Evolutionary conservation across 1,140 invertebrate species (phyloP), one percentile per base, ranked within the genome.

Genomic region (Aphelenchoides fujianensis): DNA sequence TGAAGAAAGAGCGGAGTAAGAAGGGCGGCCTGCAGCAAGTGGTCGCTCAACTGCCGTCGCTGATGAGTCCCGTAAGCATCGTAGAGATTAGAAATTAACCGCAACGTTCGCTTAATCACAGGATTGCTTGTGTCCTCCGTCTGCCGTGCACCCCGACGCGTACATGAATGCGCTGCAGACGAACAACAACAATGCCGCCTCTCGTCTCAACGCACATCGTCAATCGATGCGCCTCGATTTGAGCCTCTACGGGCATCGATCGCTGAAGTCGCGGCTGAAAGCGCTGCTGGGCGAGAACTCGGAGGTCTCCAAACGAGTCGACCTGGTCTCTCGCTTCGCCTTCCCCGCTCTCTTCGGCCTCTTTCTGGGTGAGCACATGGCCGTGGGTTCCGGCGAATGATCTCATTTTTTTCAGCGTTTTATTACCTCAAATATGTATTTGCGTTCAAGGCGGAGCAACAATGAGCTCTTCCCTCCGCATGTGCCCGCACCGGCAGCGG

Each of bases 51-150:
- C 48, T 66, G 2, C 59, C 71, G 53, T 53, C 32, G n/a, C 12
- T 72, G 31, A 34, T 34, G 41, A 28, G 27, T 7, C 71, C 27
- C 1, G n/a, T 53, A 28, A 30, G 37, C 30, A 12, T 48, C 31
- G n/a, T 34, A 76, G 66, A 27, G 3, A 74, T 70, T 32, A n/a
- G 19, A n/a, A 74, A 12, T 32, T 27, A 30, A 36, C 62, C 57
- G 12, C 37, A 36, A 9, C 68, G 41, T 3, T 32, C 27, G 19
- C 30, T 23, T n/a, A n/a, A 3, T 30, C 75, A 16, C 31, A 82
- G 48, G 77, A 79, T n/a, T 82, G 78, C 48, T 66, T 82, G 12
- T 79, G 79, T 70, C 80, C 76, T 23, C 79, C 75, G 31, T 72
- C 71, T 34, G 53, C 57, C 68, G 54, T 48, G 28, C 71, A 76